A percentile compares a stretch with the other conserved stretches of the same genome.
phyloP scores from a whole-genome alignment of 2,797 vertebrate genomes.

The Mormyrus hasselquistii region DNA sequence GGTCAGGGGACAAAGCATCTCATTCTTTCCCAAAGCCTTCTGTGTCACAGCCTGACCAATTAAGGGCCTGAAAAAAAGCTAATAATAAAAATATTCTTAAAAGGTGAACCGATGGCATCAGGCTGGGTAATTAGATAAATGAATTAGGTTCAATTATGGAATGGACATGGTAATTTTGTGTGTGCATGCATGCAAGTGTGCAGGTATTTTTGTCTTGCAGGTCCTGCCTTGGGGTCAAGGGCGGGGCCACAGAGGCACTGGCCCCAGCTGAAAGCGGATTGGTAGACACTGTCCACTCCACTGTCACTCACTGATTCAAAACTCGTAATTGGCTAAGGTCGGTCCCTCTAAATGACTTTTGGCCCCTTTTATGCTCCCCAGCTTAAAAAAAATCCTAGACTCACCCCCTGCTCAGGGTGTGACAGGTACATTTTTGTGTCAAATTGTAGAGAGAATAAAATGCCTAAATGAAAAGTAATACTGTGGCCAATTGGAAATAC shows the following conservation, averaged over 20 bases:
- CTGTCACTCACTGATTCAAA: not conserved
- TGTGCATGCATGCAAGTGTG: not conserved
- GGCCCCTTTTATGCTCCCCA: not conserved
- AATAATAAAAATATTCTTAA: not conserved
- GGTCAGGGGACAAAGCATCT: not conserved
- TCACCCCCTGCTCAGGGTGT: not conserved
- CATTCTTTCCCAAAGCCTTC: not conserved
- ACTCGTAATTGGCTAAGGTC: not conserved
- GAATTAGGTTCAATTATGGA: not conserved
- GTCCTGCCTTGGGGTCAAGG: not conserved
- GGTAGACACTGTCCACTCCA: not conserved
- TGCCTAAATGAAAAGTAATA: not conserved
- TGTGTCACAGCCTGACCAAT: not conserved
- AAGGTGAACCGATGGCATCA: not conserved
- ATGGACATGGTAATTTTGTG: not conserved
- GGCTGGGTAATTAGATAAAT: not conserved
- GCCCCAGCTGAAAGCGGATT: not conserved
- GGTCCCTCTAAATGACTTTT: not conserved
- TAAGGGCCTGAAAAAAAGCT: not conserved
- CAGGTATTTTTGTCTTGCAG: not conserved
- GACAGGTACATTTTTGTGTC: not conserved
- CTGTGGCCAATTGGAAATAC: not conserved
- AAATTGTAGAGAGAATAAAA: not conserved
- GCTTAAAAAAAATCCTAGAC: not conserved
- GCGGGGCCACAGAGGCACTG: not conserved